Base-by-base conservation (phyloP, 2,888 invertebrate species). In the Stenolophus ochropezus region DNA sequence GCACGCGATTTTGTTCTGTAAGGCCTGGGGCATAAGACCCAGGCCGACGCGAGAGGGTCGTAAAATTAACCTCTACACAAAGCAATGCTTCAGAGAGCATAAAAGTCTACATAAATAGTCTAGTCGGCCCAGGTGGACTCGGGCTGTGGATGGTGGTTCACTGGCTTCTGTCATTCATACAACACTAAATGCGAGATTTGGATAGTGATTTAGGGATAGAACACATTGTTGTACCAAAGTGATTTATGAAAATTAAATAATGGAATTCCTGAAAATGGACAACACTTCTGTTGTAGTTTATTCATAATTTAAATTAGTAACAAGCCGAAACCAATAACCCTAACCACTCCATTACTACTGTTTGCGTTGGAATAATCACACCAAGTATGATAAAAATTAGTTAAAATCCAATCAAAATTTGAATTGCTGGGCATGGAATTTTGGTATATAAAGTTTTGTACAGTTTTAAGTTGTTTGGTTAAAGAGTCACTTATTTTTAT, bases 41-140 rank as follows among this genome's bases (percentile, higher is more conserved):
- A 23, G 11, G 23, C 23, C 61, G 23, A 33, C 16, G 33, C 16
- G 33, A 42, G 27, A 27, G 65, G 20, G 18, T 69, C 65, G 65
- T 69, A 69, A 69, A 69, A 69, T 69, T 69, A 69, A 69, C 65
- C 33, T 69, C 33, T 33, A 86, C 86, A 87, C 87, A 87, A 87
- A 86, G 86, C 85, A 85, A 86, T 86, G 87, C 87, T 86, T 86
- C 86, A 86, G 87, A 87, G 87, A 86, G 86, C 87, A 88, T 89
- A 88, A 89, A 89, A 87, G 88, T 89, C 88, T 83, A 87, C 88
- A 88, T 88, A 88, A 88, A 88, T 88, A 88, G 87, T 87, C 87
- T 86, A 86, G 87, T 11, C 33, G 33, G 86, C 87, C 88, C 87
- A 88, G 87, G 88, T 88, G 88, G 61, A 61, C 33, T 42, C 21